phyloP scores from a whole-genome alignment of 2,113 vertebrate species.

The Calyptomena viridis region DNA sequence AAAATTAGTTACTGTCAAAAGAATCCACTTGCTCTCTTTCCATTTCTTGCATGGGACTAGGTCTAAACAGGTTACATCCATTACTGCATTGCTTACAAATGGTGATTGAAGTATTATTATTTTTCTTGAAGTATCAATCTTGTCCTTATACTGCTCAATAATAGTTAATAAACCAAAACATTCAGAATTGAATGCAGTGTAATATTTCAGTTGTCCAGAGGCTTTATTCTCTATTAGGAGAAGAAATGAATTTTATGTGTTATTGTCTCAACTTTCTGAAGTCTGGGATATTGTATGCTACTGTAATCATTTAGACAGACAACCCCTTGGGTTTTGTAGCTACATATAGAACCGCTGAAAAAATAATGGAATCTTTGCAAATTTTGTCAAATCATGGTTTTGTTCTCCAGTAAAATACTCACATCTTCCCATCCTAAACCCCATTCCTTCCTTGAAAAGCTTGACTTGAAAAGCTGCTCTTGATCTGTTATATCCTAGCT shows the following conservation, averaged over 20 bases:
- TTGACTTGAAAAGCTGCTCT: not conserved
- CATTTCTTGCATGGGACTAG: not conserved
- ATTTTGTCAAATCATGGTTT: not conserved
- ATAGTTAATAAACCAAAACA: not conserved
- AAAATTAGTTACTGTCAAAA: not conserved
- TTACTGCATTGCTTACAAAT: not conserved
- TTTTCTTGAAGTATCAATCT: not conserved
- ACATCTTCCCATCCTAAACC: not conserved
- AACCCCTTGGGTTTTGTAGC: not conserved
- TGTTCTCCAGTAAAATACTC: not conserved
- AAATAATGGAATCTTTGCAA: not conserved
- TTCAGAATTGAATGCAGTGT: not conserved
- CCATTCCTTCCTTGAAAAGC: not conserved
- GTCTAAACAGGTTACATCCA: not conserved
- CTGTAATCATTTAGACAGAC: not conserved
- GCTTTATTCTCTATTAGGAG: not conserved
- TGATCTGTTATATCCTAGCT: not conserved
- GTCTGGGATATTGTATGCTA: not conserved
- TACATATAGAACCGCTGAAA: not conserved
- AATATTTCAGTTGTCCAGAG: not conserved
- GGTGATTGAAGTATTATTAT: not conserved
- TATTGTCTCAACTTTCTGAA: not conserved
- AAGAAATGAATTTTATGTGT: not conserved
- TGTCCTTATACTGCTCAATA: not conserved
- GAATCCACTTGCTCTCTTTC: not conserved